Conservation (phyloP, 1,140 invertebrate species). For the Propsilocerus akamusi region DNA sequence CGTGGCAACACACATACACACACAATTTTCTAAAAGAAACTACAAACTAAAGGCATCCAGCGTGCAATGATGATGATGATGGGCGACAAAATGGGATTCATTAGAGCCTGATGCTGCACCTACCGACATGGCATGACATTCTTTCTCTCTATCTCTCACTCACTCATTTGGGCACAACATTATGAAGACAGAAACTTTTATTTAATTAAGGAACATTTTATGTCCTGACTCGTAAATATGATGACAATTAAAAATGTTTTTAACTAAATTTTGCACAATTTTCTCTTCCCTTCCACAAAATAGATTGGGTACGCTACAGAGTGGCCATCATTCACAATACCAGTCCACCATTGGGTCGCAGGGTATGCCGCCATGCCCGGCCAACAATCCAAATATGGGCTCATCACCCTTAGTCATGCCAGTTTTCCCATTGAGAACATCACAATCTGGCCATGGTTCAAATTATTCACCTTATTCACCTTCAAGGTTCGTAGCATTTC, state of each 20-base stretch:
- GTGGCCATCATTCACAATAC: conserved; percentile 22
- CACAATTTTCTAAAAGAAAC: too few species aligned
- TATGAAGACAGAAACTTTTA: too few species aligned
- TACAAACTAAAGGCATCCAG: too few species aligned
- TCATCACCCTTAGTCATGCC: conserved; percentile 57
- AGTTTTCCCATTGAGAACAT: conserved; percentile 51
- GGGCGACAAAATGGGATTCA: too few species aligned
- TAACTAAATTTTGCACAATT: conserved; percentile 9
- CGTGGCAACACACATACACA: too few species aligned
- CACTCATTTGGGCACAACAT: too few species aligned
- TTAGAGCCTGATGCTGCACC: too few species aligned
- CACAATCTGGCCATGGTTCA: conserved; percentile 44
- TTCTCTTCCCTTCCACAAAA: conserved; percentile 4
- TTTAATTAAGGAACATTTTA: conserved; percentile 6
- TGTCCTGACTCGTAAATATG: neutral
- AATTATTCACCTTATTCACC: conserved; percentile 70
- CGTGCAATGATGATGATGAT: too few species aligned
- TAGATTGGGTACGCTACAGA: conserved; percentile 3
- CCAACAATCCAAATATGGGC: conserved; percentile 26
- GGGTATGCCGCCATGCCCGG: conserved; percentile 26
- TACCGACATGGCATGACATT: too few species aligned
- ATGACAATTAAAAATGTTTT: conserved; percentile 1
- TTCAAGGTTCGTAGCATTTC: conserved; percentile 39
- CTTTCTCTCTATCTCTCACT: too few species aligned
- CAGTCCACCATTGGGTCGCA: too few species aligned